Conservation (phyloP, 2,113 vertebrate genomes). For the Pomatorhinus ruficollis region DNA sequence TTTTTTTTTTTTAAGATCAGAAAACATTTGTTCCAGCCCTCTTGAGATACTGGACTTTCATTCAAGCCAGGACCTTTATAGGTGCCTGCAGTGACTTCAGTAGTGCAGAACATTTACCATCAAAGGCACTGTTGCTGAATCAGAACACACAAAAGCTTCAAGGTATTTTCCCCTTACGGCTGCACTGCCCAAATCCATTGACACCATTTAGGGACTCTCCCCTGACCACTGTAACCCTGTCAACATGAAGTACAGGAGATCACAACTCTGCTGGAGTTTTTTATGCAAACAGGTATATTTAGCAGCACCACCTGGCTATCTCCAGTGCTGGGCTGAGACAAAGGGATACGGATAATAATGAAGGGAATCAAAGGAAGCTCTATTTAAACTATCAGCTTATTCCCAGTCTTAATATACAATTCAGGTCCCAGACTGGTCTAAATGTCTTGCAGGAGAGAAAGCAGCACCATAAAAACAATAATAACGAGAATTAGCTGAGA, state of each 20-base stretch:
- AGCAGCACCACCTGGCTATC: not conserved
- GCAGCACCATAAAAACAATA: not conserved
- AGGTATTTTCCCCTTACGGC: not conserved
- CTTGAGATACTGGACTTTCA: not conserved
- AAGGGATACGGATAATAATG: not conserved
- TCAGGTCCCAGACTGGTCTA: not conserved
- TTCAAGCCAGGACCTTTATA: not conserved
- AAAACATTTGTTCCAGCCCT: not conserved
- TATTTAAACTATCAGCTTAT: conserved; percentile 7
- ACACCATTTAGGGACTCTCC: not conserved
- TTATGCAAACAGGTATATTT: not conserved
- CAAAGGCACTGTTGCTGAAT: not conserved
- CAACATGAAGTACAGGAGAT: not conserved
- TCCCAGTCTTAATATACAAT: conserved; percentile 36
- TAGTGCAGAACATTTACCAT: not conserved
- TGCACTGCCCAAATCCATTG: not conserved
- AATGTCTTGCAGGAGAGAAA: conserved; percentile 16
- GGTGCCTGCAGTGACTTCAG: not conserved
- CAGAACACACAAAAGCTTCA: not conserved
- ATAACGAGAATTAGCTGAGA: not conserved
- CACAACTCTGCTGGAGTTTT: not conserved
- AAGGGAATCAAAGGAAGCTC: conserved; percentile 12
- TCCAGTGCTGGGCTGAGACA: not conserved
- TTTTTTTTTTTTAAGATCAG: not conserved
- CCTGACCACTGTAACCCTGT: not conserved